Percentiles rank a stretch among this genome's conserved stretches.
Conservation (phyloP, 2,888 invertebrate species). For the Physocephala rufipes region DNA sequence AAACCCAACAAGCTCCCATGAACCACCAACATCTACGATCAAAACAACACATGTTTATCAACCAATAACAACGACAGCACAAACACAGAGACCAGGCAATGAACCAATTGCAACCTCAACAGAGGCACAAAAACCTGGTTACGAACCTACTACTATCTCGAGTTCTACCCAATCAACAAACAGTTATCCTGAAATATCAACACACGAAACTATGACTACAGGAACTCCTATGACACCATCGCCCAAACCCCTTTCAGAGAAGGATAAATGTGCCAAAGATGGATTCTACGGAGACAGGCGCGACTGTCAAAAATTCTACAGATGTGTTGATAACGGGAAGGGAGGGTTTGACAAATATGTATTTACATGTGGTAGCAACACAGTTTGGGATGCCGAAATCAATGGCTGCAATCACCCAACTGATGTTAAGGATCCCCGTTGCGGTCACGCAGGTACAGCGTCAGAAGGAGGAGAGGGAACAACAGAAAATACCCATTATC, state of each 20-base stretch:
- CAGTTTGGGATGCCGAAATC: conserved; percentile 70
- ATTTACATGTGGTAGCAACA: conserved; percentile 69
- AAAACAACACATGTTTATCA: conserved; percentile 30
- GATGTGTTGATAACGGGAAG: conserved; percentile 68
- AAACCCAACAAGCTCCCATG: conserved; percentile 37
- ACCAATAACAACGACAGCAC: conserved; percentile 38
- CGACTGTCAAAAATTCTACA: conserved; percentile 71
- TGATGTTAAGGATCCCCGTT: conserved; percentile 55
- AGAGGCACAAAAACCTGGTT: conserved; percentile 32
- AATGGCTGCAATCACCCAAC: conserved; percentile 67
- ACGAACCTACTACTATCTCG: conserved; percentile 32
- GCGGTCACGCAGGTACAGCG: conserved; percentile 44
- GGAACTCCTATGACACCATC: conserved; percentile 44
- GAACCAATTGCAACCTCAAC: conserved; percentile 25
- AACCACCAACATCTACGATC: conserved; percentile 23
- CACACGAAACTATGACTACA: conserved; percentile 30
- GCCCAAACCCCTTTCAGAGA: conserved; percentile 44
- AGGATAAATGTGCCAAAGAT: conserved; percentile 59
- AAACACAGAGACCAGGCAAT: conserved; percentile 12
- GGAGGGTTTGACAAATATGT: conserved; percentile 66
- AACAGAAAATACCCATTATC: too few species aligned
- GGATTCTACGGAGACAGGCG: conserved; percentile 64
- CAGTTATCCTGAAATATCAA: conserved; percentile 29
- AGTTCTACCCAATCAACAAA: conserved; percentile 22
- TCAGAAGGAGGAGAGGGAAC: conserved; percentile 21